Evolutionary conservation across 2,888 invertebrate genomes (phyloP).

Genomic region (Priocnemis perturbator): DNA sequence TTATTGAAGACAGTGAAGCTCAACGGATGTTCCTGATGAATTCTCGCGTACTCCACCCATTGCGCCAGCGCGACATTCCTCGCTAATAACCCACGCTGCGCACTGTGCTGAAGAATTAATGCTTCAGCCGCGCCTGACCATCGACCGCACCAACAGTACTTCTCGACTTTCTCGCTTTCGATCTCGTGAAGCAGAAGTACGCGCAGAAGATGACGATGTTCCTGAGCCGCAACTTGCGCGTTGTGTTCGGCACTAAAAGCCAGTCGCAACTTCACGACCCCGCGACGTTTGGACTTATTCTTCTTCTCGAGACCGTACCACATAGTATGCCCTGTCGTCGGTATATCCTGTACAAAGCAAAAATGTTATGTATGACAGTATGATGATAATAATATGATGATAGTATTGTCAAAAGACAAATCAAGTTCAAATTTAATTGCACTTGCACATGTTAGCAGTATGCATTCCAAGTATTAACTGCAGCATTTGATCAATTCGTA

Average conservation of each 20-base stretch:
- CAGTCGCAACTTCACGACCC: conserved; percentile 89
- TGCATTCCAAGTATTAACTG: no score
- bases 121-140: conserved; percentile 89
- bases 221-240: conserved; percentile 88
- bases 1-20: conserved; percentile 87
- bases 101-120: conserved; percentile 93
- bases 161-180: conserved; percentile 83
- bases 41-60: conserved; percentile 86
- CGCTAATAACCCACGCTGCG: conserved; percentile 90
- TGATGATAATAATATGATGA: no score
- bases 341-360: conserved; percentile 83
- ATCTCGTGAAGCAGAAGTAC: conserved; percentile 88
- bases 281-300: conserved; percentile 88
- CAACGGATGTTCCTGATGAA: conserved; percentile 89
- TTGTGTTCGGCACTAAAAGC: conserved; percentile 92
- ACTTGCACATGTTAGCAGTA: not conserved
- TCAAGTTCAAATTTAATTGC: no score
- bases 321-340: conserved; percentile 92
- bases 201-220: conserved; percentile 87
- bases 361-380: conserved; percentile 8
- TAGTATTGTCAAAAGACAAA: no score
- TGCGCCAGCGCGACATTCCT: conserved; percentile 84
- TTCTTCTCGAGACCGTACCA: conserved; percentile 95
- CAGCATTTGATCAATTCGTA: not conserved
- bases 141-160: conserved; percentile 90